phyloP scores from a whole-genome alignment of 2,888 invertebrate genomes.

The Nemotelus nigrinus region DNA sequence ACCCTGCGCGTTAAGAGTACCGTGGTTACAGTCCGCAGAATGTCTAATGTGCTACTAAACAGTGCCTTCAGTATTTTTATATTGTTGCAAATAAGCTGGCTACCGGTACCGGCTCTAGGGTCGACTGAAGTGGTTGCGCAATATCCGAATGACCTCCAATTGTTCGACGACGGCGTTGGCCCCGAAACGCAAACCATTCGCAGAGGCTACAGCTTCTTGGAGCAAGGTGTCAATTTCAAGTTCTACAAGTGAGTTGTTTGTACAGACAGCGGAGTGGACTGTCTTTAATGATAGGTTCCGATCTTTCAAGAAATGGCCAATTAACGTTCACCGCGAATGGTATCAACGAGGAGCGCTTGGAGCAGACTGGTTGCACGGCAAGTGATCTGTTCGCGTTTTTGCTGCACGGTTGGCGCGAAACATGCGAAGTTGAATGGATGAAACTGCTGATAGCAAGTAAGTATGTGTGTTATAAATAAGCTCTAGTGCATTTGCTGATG shows the following conservation, averaged over 20 bases:
- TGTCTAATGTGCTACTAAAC: neutral
- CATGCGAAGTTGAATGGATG: constrained; percentile 60
- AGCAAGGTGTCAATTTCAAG: constrained; percentile 19
- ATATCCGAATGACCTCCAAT: constrained; percentile 31
- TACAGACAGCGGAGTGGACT: neutral
- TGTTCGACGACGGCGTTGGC: neutral
- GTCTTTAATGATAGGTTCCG: neutral
- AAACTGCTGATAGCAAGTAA: constrained; percentile 57
- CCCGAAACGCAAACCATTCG: neutral
- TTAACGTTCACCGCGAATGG: constrained; percentile 46
- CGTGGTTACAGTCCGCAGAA: neutral
- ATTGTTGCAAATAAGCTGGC: neutral
- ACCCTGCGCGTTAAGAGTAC: neutral
- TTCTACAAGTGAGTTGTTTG: constrained; percentile 33
- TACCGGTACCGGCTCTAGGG: neutral
- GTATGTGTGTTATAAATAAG: constrained; percentile 39
- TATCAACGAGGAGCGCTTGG: constrained; percentile 45
- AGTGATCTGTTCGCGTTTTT: constrained; percentile 61
- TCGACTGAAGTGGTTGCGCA: constrained; percentile 13
- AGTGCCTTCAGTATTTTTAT: constrained; percentile 1
- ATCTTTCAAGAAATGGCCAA: constrained; percentile 46
- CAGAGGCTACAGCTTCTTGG: constrained; percentile 3
- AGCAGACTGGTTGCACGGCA: constrained; percentile 54
- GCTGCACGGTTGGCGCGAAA: constrained; percentile 62
- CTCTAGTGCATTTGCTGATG: no score